Evolutionary conservation across 2,888 invertebrate genomes (phyloP), one percentile per base, ranked within the genome.

Genomic region (Ecliptopera silaceata): DNA sequence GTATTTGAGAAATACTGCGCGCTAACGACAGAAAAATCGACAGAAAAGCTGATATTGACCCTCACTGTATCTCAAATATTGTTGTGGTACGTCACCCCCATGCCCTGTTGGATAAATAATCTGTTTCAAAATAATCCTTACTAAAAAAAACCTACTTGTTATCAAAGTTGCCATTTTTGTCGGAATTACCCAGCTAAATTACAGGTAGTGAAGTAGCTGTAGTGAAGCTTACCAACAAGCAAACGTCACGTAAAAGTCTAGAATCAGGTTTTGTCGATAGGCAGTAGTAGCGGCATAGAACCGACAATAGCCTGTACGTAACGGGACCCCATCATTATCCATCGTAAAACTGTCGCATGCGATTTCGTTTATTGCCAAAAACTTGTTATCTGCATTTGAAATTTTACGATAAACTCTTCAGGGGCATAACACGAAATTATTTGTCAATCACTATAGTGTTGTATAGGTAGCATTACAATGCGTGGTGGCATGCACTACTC

Each of bases 351-450:
- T 59, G 48, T 54, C 53, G 15, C 22, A 36, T 20, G 39, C 31
- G 36, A 20, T 20, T 52, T 43, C 13, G 34, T 34, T 57, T 48
- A 57, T 49, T 44, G 48, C 52, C 18, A 56, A 56, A 51, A 56
- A 51, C 45, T n/a, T 26, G 53, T 34, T 41, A 41, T 46, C 22
- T 26, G 42, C 42, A 49, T 41, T 31, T 38, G 17, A 38, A 20
- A 41, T 20, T 41, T 41, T 15, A 17, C 18, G n/a, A 41, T 32
- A 18, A 18, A 20, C 20, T 41, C 4, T 22, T 26, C 26, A 26
- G 8, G 10, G 6, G 26, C 8, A 5, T 26, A 6, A 1, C 10
- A 26, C 26, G 26, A 26, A 6, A 26, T 26, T 8, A 0, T 6
- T 26, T 26, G 4, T 8, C 26, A 26, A 26, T 26, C 26, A 1